A percentile compares a stretch with the other conserved stretches of the same genome.
Evolutionary conservation across 2,888 invertebrate genomes (phyloP).

Genomic region (Lasioglossum pauxillum): DNA sequence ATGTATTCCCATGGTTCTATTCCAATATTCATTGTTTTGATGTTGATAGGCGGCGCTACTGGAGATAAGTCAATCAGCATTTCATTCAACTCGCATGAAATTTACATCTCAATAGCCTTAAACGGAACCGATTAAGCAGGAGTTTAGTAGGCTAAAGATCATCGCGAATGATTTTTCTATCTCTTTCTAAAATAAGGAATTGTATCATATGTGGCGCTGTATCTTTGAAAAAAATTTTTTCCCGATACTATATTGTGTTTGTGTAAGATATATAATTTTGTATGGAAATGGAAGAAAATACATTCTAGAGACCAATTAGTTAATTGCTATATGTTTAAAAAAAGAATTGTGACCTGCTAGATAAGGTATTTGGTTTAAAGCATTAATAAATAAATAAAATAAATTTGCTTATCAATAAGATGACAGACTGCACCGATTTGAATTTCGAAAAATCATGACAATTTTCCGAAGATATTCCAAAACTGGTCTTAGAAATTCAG

Average conservation of each 20-base stretch:
- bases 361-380: too few species aligned
- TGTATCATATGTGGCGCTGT: not conserved
- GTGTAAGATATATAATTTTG: not conserved
- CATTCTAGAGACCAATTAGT: not conserved
- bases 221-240: not conserved
- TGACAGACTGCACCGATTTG: not conserved
- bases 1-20: not conserved
- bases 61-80: constrained; percentile 6
- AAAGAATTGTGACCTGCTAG: not conserved
- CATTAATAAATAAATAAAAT: too few species aligned
- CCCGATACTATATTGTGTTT: not conserved
- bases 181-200: not conserved
- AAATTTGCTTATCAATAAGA: not conserved
- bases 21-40: not conserved
- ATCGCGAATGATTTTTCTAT: not conserved
- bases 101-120: not conserved
- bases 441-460: not conserved
- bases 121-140: not conserved
- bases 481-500: not conserved
- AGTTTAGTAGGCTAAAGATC: constrained; percentile 1
- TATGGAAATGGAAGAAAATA: not conserved
- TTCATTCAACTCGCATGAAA: constrained; percentile 9
- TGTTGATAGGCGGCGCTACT: not conserved
- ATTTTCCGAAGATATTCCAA: not conserved
- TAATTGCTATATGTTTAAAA: not conserved